phyloP scores from a whole-genome alignment of 2,113 vertebrate genomes.

The Etheostoma cragini region DNA sequence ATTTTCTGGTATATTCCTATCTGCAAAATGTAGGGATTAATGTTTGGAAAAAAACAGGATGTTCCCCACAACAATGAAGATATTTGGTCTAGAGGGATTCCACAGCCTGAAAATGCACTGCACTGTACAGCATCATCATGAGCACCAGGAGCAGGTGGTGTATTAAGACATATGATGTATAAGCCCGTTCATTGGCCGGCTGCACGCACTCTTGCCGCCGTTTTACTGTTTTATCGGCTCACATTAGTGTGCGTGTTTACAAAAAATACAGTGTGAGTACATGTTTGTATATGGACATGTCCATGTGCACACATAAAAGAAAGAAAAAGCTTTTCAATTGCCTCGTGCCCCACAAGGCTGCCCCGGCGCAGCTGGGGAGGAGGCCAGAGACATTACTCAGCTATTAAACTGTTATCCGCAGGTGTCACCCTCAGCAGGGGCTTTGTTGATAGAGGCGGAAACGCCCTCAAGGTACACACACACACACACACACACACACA shows the following conservation, averaged over 20 bases:
- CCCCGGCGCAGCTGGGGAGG: conserved; percentile 60
- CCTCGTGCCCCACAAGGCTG: conserved; percentile 51
- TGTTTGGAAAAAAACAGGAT: not conserved
- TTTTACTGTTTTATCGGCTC: conserved; percentile 59
- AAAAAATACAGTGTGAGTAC: conserved; percentile 9
- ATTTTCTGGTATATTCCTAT: conserved; percentile 14
- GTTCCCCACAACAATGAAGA: conserved; percentile 20
- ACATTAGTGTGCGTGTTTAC: not conserved
- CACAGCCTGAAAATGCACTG: conserved; percentile 5
- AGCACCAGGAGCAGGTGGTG: conserved; percentile 53
- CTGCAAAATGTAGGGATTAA: conserved; percentile 45
- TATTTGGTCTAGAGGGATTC: conserved; percentile 14
- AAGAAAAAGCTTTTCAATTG: conserved; percentile 53
- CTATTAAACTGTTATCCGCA: conserved; percentile 80
- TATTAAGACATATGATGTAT: conserved; percentile 54
- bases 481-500: not conserved
- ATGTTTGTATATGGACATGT: conserved; percentile 36
- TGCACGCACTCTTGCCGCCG: conserved; percentile 31
- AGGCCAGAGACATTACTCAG: conserved; percentile 76
- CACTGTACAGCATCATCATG: conserved; percentile 4
- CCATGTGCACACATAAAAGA: conserved; percentile 27
- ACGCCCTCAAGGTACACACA: conserved; percentile 61
- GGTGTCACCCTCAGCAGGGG: conserved; percentile 79
- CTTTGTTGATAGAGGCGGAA: conserved; percentile 60
- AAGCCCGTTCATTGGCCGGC: conserved; percentile 5